Evolutionary conservation across 2,888 invertebrate genomes (phyloP).

Genomic region (Drosophila mulleri): DNA sequence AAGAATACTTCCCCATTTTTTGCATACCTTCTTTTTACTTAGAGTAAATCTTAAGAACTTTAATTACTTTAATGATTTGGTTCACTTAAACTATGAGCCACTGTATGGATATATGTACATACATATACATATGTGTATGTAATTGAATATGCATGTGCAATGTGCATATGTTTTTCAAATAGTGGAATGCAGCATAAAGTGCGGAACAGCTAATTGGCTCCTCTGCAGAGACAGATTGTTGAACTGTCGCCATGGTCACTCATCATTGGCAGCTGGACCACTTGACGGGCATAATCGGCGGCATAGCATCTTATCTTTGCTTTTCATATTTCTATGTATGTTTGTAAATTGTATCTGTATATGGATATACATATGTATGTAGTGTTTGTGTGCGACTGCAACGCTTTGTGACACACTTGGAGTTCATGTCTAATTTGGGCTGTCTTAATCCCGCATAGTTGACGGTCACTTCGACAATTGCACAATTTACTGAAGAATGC

Average conservation of each 20-base stretch:
- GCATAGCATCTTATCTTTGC: constrained; percentile 47
- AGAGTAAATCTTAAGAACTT: background rate
- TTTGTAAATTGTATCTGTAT: constrained; percentile 1
- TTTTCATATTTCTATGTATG: constrained; percentile 3
- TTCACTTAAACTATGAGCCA: background rate
- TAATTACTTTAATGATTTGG: background rate
- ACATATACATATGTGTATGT: background rate
- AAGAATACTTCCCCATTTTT: background rate
- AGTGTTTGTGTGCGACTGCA: constrained; percentile 23
- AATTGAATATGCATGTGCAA: too few relatives aligned
- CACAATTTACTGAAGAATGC: constrained; percentile 81
- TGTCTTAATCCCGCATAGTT: constrained; percentile 44
- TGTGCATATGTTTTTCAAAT: background rate
- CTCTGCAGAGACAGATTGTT: constrained; percentile 59
- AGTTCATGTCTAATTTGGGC: constrained; percentile 54
- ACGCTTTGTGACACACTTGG: constrained; percentile 43
- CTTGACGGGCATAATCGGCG: constrained; percentile 53
- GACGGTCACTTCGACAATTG: constrained; percentile 68
- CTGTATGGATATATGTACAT: background rate
- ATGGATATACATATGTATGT: background rate
- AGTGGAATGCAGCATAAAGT: constrained; percentile 1
- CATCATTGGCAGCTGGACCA: constrained; percentile 31
- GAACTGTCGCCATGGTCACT: constrained; percentile 63
- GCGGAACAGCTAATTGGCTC: constrained; percentile 18
- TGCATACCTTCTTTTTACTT: background rate